These are phyloP conservation scores for Piezodorus guildinii DNA, from an alignment of 1,140 invertebrate genomes.

Conservation along the genomic window DNA sequence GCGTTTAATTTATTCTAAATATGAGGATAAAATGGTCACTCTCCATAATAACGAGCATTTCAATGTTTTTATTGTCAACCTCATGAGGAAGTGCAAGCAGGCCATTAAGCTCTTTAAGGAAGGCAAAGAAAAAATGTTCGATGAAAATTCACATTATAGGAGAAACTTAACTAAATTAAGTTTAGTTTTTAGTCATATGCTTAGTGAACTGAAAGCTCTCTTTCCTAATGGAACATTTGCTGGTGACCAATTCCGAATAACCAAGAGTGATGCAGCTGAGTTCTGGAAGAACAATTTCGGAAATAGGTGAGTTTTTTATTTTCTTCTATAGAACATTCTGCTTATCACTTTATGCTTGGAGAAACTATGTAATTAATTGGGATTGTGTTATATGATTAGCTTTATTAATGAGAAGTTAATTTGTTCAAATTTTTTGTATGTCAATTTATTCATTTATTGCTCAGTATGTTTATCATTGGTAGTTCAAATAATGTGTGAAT, in stretches of 20 bases:
- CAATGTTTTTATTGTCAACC: slow-evolving; percentile 94
- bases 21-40: slow-evolving; percentile 85
- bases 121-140: slow-evolving; percentile 97
- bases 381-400: background rate
- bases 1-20: slow-evolving; percentile 85
- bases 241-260: slow-evolving; percentile 95
- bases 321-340: no score
- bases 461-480: no score
- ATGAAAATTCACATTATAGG: slow-evolving; percentile 89
- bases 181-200: slow-evolving; percentile 98
- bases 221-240: slow-evolving; percentile 93
- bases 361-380: no score
- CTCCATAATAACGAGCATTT: slow-evolving; percentile 95
- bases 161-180: slow-evolving; percentile 95
- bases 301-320: slow-evolving; percentile 62
- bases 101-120: slow-evolving; percentile 97
- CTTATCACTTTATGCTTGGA: no score
- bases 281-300: slow-evolving; percentile 96
- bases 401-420: no score
- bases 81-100: slow-evolving; percentile 96
- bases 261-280: slow-evolving; percentile 96
- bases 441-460: no score
- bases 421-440: no score
- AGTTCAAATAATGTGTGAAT: no score
- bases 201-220: slow-evolving; percentile 95